Evolutionary conservation across 2,888 invertebrate genomes (phyloP).

Genomic region (Pardosa pseudoannulata): DNA sequence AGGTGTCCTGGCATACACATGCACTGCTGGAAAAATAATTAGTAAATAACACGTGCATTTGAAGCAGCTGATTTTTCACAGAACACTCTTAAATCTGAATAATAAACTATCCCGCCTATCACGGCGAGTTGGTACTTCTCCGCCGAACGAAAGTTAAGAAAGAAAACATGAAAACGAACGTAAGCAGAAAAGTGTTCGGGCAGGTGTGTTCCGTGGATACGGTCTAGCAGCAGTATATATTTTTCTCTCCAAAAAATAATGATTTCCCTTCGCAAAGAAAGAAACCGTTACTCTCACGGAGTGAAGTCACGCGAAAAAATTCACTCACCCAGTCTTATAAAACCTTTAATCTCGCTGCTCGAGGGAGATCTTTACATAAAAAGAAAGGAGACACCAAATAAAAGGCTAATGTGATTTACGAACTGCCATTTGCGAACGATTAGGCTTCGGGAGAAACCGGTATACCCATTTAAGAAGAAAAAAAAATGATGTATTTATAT

Average conservation of each 20-base stretch:
- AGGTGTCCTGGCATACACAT: too few relatives aligned
- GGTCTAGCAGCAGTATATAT: constrained; percentile 43
- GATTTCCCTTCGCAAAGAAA: constrained; percentile 49
- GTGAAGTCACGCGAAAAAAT: constrained; percentile 61
- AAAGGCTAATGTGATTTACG: constrained; percentile 2
- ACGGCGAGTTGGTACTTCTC: background rate
- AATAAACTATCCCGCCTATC: background rate
- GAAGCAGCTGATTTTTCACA: background rate
- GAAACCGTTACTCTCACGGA: constrained; percentile 64
- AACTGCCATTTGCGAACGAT: background rate
- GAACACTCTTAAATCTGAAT: background rate
- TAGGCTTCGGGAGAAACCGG: too few relatives aligned
- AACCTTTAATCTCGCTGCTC: constrained; percentile 2
- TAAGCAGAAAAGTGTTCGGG: constrained; percentile 20
- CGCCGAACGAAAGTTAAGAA: background rate
- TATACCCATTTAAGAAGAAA: too few relatives aligned
- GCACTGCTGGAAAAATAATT: background rate
- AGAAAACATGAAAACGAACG: background rate
- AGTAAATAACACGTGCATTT: background rate
- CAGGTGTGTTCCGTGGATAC: constrained; percentile 61
- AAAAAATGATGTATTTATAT: too few relatives aligned
- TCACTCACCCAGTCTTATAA: constrained; percentile 37
- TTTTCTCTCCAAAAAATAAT: constrained; percentile 43
- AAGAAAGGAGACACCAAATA: background rate
- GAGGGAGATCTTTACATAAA: background rate